These are phyloP conservation scores for Myiozetetes cayanensis DNA, from an alignment of 2,113 vertebrate species.

Conservation along the genomic window DNA sequence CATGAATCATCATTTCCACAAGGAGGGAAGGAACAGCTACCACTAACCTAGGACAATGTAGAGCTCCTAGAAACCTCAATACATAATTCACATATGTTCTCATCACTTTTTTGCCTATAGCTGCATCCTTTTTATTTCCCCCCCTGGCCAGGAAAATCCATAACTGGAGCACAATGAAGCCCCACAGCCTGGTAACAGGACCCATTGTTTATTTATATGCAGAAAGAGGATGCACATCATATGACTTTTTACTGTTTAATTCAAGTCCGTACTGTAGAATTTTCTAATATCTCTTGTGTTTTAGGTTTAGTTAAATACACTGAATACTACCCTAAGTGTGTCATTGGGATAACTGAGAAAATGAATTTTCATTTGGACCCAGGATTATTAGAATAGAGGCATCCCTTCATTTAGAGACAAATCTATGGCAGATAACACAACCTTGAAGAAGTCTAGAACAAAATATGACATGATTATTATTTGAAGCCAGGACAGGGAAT, in stretches of 20 bases:
- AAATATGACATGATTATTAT: neutral
- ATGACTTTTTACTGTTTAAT: neutral
- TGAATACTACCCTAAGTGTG: neutral
- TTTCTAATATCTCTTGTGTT: neutral
- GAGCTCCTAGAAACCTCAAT: neutral
- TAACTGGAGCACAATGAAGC: neutral
- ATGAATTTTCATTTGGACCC: neutral
- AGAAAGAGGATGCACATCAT: neutral
- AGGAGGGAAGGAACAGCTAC: neutral
- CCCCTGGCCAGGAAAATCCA: neutral
- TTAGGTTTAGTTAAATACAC: neutral
- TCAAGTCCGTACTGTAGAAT: neutral
- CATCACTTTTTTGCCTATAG: neutral
- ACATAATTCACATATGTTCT: conserved; percentile 8
- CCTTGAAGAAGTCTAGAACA: neutral
- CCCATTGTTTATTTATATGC: conserved; percentile 1
- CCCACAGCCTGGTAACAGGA: neutral
- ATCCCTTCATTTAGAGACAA: neutral
- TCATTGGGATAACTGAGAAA: neutral
- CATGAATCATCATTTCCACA: neutral
- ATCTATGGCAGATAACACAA: neutral
- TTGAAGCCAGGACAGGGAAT: neutral
- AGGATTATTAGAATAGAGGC: neutral
- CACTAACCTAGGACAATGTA: neutral
- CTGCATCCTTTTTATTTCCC: neutral